phyloP scores from a whole-genome alignment of 2,113 vertebrate species.

The Regulus satrapa region DNA sequence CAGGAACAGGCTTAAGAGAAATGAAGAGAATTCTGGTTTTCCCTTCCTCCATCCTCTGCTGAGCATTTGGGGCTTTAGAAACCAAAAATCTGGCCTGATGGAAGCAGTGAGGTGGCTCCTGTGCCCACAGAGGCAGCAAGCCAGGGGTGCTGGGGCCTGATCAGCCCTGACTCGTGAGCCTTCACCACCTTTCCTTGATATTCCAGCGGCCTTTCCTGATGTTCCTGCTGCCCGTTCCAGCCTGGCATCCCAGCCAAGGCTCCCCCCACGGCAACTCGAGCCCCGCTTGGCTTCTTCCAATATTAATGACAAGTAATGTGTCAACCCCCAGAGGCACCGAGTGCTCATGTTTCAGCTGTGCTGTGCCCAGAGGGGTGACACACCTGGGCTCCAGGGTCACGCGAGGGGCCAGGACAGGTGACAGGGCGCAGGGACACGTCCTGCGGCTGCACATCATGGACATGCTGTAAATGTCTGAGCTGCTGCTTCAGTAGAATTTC shows the following conservation, averaged over 20 bases:
- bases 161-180: not conserved
- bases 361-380: not conserved
- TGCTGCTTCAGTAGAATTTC: rapidly evolving
- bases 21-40: not conserved
- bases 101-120: not conserved
- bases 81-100: not conserved
- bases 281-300: not conserved
- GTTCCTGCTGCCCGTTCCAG: not conserved
- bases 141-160: not conserved
- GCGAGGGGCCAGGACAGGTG: not conserved
- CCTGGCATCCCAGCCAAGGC: not conserved
- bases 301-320: not conserved
- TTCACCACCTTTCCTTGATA: not conserved
- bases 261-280: not conserved
- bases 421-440: not conserved
- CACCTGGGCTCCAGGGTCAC: not conserved
- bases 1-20: not conserved
- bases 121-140: not conserved
- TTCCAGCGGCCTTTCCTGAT: not conserved
- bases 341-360: not conserved
- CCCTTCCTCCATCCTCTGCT: not conserved
- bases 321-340: not conserved
- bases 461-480: not conserved
- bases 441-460: not conserved
- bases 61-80: not conserved